Base-by-base conservation (phyloP, 2,113 vertebrate species). In the Syngnathus typhle region DNA sequence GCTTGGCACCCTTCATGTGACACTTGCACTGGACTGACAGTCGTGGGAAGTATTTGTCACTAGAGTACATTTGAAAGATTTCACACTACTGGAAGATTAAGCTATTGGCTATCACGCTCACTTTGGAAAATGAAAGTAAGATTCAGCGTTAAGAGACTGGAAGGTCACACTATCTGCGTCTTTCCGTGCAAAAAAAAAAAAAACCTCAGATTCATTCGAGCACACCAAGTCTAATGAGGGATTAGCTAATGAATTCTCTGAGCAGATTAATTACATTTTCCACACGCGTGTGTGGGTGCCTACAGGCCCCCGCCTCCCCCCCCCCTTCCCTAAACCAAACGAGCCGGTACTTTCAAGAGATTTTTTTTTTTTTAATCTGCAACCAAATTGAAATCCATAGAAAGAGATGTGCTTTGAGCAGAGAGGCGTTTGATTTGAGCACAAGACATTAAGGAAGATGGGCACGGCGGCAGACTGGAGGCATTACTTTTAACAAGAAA, bases 231-330 rank as follows among this genome's bases (percentile, higher is more conserved):
- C 77, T 76, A 84, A 85, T 84, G 73, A 83, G 81, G 84, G 82
- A 89, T 89, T 78, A 88, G 76, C 79, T 82, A 84, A 89, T 87
- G 81, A 89, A 87, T 82, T 85, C 80, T 83, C 80, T 82, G 73
- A 81, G 78, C 77, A 82, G 83, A 84, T 84, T 83, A 88, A 88
- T 87, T 84, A 83, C 77, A 82, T 82, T 84, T 82, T 69, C 67
- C 74, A 74, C 69, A 77, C 60, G 55, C 27, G 58, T 60, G 68
- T 65, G 71, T 72, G 49, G 18, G 65, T 12, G 70, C 60, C 12
- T 2, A 36, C 74, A 80, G 81, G 80, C 78, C 71, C 68, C 75
- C 79, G 80, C 78, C 71, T 66, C 75, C 79, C 79, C 54, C 70
- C 58, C 74, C 67, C 75, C 68, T 80, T 78, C 79, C 55, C 70